Percentiles rank a stretch among this genome's conserved stretches.
These are phyloP conservation scores for Rhombomys opimus DNA, from an alignment of 2,113 vertebrate genomes.

Conservation along the genomic window DNA sequence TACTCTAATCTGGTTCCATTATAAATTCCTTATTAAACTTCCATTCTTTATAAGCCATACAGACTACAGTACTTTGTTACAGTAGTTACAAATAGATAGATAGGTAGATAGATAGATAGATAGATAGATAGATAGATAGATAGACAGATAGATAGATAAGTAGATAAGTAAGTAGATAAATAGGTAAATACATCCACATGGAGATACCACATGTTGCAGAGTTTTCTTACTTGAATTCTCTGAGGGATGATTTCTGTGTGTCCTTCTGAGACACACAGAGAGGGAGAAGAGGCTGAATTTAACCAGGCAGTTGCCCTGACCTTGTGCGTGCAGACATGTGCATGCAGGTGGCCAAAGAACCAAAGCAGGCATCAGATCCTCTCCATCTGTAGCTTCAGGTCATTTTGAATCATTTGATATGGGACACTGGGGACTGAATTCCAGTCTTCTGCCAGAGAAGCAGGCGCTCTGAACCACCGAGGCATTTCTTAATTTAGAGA, in stretches of 20 bases:
- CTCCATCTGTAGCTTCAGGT: neutral
- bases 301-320: conserved; percentile 56
- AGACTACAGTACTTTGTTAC: neutral
- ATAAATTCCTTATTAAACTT: neutral
- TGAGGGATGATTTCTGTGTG: neutral
- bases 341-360: neutral
- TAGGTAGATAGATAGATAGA: neutral
- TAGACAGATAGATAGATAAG: too few relatives aligned
- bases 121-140: too few relatives aligned
- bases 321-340: neutral
- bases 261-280: neutral
- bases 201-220: neutral
- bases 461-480: neutral
- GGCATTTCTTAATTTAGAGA: neutral
- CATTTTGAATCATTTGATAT: neutral
- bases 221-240: neutral
- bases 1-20: neutral
- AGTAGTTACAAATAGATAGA: neutral
- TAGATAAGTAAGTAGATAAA: neutral
- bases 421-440: neutral
- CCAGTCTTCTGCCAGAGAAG: neutral
- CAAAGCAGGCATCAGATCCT: neutral
- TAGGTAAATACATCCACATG: neutral
- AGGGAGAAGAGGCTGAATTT: conserved; percentile 54
- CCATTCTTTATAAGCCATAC: neutral